Evolutionary conservation across 2,888 invertebrate species (phyloP).

Genomic region (Caenorhabditis panamensis): DNA sequence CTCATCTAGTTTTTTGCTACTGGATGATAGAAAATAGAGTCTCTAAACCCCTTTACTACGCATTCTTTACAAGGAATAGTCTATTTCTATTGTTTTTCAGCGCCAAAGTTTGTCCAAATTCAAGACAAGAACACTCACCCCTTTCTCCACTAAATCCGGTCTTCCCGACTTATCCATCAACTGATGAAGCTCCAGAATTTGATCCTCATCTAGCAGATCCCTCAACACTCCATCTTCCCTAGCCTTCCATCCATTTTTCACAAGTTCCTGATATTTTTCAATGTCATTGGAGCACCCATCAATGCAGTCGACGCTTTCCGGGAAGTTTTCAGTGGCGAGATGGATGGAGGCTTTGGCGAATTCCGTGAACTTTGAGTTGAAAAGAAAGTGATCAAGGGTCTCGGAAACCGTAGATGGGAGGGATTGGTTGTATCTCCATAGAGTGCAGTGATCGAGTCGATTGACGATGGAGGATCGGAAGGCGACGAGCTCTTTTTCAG

Average conservation of each 20-base stretch:
- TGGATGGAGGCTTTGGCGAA: constrained; percentile 45
- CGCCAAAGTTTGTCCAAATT: too few species aligned
- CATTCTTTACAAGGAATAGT: too few species aligned
- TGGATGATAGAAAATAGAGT: too few species aligned
- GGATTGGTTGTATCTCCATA: constrained; percentile 53
- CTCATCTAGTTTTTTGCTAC: too few species aligned
- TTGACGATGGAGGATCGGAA: constrained; percentile 44
- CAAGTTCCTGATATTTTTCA: constrained; percentile 24
- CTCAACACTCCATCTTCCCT: constrained; percentile 6
- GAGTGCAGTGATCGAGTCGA: constrained; percentile 62
- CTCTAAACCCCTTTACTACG: too few species aligned
- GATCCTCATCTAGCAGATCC: constrained; percentile 57
- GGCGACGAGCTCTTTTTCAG: constrained; percentile 40
- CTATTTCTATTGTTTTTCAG: too few species aligned
- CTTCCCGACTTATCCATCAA: constrained; percentile 53
- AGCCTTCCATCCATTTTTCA: constrained; percentile 13
- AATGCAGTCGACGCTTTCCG: constrained; percentile 49
- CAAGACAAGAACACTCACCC: constrained; percentile 61
- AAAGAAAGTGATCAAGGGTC: constrained; percentile 46
- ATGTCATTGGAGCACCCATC: constrained; percentile 36
- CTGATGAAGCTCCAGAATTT: constrained; percentile 54
- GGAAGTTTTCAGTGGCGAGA: constrained; percentile 24
- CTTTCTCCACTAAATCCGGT: constrained; percentile 56
- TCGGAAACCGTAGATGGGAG: constrained; percentile 32
- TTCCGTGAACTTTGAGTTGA: constrained; percentile 57